Conservation (phyloP, 2,113 vertebrate genomes). For the Thomomys bottae region DNA sequence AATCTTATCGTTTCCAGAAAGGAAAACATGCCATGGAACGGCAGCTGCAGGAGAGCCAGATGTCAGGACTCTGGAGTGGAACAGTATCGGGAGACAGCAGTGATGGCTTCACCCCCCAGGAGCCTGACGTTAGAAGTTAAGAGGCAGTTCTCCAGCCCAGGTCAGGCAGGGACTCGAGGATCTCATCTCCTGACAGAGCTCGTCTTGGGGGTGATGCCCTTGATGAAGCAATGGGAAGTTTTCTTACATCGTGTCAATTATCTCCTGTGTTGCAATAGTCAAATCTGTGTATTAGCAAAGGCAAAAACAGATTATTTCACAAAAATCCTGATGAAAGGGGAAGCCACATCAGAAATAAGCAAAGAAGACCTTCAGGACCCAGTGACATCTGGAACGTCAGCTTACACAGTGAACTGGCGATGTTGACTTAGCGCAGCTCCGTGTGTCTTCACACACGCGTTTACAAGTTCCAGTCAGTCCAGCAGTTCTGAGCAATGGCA, state of each 20-base stretch:
- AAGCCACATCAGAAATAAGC: not conserved
- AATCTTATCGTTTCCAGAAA: not conserved
- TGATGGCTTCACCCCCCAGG: not conserved
- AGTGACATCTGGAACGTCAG: not conserved
- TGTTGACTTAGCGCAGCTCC: not conserved
- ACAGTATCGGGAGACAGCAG: not conserved
- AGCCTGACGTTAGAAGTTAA: not conserved
- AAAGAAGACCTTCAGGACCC: not conserved
- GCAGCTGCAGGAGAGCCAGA: not conserved
- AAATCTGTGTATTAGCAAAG: not conserved
- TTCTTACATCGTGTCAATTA: not conserved
- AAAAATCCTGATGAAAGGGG: not conserved
- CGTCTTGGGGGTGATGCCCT: not conserved
- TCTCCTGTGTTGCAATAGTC: not conserved
- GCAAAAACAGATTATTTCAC: not conserved
- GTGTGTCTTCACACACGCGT: not conserved
- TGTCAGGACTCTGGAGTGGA: not conserved
- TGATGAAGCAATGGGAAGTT: not conserved
- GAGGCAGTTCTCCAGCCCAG: not conserved
- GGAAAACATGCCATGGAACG: not conserved
- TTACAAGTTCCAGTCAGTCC: not conserved
- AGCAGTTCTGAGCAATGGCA: not conserved
- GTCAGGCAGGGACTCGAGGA: no score
- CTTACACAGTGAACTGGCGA: not conserved
- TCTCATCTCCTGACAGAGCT: not conserved